Conservation (phyloP, 2,797 vertebrate genomes). For the Capromys pilorides region DNA sequence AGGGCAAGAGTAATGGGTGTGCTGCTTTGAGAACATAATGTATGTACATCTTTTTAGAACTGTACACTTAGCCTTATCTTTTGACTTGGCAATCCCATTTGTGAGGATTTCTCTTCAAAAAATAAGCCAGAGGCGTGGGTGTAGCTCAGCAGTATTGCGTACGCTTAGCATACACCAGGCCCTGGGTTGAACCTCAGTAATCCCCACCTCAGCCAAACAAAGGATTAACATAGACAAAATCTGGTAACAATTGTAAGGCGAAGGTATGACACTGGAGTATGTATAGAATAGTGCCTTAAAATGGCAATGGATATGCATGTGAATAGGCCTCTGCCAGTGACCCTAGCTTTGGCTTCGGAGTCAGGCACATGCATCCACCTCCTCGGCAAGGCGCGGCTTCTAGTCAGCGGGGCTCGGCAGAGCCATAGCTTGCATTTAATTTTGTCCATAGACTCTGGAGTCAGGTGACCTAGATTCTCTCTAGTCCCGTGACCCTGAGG, state of each 20-base stretch:
- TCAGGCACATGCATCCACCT: not conserved
- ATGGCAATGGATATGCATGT: not conserved
- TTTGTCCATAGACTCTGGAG: not conserved
- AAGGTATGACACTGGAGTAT: not conserved
- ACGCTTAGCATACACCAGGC: not conserved
- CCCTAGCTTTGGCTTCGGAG: not conserved
- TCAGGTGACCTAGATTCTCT: not conserved
- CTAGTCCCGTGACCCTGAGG: not conserved
- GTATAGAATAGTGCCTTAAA: not conserved
- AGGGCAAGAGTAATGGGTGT: not conserved
- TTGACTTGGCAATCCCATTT: not conserved
- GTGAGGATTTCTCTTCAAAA: not conserved
- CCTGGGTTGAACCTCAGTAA: not conserved
- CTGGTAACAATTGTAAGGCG: not conserved
- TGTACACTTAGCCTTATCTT: not conserved
- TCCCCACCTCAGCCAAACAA: not conserved
- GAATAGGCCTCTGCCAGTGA: not conserved
- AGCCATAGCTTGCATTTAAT: not conserved
- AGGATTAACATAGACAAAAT: not conserved
- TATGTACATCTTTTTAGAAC: conserved; percentile 16
- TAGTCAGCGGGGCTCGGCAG: not conserved
- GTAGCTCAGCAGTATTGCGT: not conserved
- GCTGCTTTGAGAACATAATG: not conserved
- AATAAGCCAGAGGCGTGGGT: not conserved
- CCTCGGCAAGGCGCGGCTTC: not conserved